A percentile compares a stretch with the other conserved stretches of the same genome.
These are phyloP conservation scores for Portevinia maculata DNA, from an alignment of 2,888 invertebrate genomes.

Conservation along the genomic window DNA sequence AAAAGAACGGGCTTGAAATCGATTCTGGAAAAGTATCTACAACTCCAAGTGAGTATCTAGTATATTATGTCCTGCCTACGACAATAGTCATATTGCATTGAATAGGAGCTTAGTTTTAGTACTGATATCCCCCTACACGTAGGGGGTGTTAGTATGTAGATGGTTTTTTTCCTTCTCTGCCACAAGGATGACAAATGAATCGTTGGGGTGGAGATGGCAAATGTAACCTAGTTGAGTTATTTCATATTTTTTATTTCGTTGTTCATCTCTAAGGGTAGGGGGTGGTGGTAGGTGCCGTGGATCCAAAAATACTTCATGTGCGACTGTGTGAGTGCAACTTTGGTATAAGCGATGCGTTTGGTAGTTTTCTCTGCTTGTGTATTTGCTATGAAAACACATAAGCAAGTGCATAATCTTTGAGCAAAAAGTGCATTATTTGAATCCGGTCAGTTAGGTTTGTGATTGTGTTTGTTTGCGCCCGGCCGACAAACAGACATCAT, in stretches of 20 bases:
- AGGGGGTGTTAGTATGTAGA: slow-evolving; percentile 13
- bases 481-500: slow-evolving; percentile 19
- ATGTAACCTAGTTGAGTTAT: slow-evolving; percentile 51
- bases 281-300: slow-evolving; percentile 43
- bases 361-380: background rate
- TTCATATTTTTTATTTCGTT: slow-evolving; percentile 7
- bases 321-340: slow-evolving; percentile 8
- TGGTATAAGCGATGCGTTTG: slow-evolving; percentile 3
- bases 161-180: background rate
- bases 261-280: slow-evolving; percentile 33
- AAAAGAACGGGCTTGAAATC: slow-evolving; percentile 50
- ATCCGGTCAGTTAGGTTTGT: slow-evolving; percentile 13
- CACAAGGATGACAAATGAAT: slow-evolving; percentile 1
- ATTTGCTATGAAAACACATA: slow-evolving; percentile 18
- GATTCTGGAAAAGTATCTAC: slow-evolving; percentile 67
- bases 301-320: slow-evolving; percentile 51
- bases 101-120: background rate
- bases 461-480: slow-evolving; percentile 28
- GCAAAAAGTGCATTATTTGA: slow-evolving; percentile 41
- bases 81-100: background rate
- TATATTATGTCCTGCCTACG: background rate
- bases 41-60: slow-evolving; percentile 58
- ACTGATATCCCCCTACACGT: background rate
- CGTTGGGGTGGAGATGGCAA: slow-evolving; percentile 12
- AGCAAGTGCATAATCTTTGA: background rate